Conservation (phyloP, 1,140 invertebrate genomes). For the Drosophila biarmipes region DNA sequence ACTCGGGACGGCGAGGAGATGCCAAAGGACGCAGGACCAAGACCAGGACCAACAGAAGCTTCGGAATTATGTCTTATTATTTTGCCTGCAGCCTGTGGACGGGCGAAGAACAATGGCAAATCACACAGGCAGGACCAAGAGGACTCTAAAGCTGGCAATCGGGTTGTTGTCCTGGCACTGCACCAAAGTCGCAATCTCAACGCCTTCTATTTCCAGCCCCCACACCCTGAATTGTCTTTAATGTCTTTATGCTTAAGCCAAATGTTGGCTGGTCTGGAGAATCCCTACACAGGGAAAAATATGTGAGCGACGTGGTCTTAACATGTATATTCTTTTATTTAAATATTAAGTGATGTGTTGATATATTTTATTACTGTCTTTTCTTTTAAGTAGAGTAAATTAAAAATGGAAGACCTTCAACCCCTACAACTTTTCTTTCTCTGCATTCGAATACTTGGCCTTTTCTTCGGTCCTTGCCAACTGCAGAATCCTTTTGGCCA, state of each 20-base stretch:
- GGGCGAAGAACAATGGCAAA: slow-evolving; percentile 59
- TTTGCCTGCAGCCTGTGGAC: slow-evolving; percentile 54
- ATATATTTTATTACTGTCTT: too few species aligned
- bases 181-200: slow-evolving; percentile 59
- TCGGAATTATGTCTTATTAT: slow-evolving; percentile 77
- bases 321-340: too few species aligned
- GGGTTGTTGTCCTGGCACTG: slow-evolving; percentile 57
- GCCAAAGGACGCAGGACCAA: slow-evolving; percentile 33
- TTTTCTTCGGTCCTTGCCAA: slow-evolving; percentile 34
- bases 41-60: slow-evolving; percentile 36
- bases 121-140: slow-evolving; percentile 27
- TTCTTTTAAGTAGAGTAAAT: too few species aligned
- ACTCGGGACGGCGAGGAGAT: slow-evolving; percentile 25
- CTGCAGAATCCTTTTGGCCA: slow-evolving; percentile 37
- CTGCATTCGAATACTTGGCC: slow-evolving; percentile 6
- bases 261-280: slow-evolving; percentile 26
- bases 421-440: not conserved
- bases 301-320: not conserved
- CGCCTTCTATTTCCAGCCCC: slow-evolving; percentile 8
- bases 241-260: slow-evolving; percentile 70
- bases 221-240: slow-evolving; percentile 28
- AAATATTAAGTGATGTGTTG: too few species aligned
- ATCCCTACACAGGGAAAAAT: slow-evolving; percentile 5
- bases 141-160: not conserved
- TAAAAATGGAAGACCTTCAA: too few species aligned